Base-by-base conservation (phyloP, 2,113 vertebrate species). In the Serinus canaria region DNA sequence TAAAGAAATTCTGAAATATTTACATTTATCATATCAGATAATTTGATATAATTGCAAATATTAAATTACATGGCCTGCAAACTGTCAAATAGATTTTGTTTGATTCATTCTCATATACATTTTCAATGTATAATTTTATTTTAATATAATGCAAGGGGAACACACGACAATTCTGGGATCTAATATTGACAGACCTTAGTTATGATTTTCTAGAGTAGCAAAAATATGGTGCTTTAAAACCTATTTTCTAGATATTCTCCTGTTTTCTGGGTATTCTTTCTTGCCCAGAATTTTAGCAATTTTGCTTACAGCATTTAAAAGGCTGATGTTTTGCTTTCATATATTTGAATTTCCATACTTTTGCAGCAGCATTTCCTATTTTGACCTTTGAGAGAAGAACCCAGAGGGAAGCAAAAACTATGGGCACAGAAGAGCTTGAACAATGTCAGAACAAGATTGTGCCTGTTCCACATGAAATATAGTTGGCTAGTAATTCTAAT, bases 241-340 rank as follows among this genome's bases (percentile, higher is more conserved):
- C 4, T 44, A 0, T 30, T 50, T 22, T n/a, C 15, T 24, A 58
- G 25, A 12, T 59, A 70, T 10, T 72, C 30, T 64, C 56, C 52
- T 22, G 15, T 39, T 73, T 72, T 72, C 19, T 25, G 56, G 62
- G 9, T 67, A 79, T 33, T 81, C 15, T 76, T 73, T 94, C 88
- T 85, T n/a, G 4, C 8, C 66, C 63, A 43, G 95, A 89, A 88
- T 89, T 94, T 49, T 27, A 87, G 73, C 85, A 41, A 52, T 84
- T 93, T 90, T 91, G 30, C 31, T 92, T 86, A 49, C 78, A 73
- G 63, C 43, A 69, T 52, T 94, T 89, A 82, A 95, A 88, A 93
- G 76, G 49, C 49, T 63, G 74, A 43, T 52, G 47, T 13, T 63
- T 58, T 80, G 62, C 52, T 94, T 79, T 79, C 14, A 15, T 47